Conservation (phyloP, 2,113 vertebrate species). For the Cephalopholis sonnerati region DNA sequence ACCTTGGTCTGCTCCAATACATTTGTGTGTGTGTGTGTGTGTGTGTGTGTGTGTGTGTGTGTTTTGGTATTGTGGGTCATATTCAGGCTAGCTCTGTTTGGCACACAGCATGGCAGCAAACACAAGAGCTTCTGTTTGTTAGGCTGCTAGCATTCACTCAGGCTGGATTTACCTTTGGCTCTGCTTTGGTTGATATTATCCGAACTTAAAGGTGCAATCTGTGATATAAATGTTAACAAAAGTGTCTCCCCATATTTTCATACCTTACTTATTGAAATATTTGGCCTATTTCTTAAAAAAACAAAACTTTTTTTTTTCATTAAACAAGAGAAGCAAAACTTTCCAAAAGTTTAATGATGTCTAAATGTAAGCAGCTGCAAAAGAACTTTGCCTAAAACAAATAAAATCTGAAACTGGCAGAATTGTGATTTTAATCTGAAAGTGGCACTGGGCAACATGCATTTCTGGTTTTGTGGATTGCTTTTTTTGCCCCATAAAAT, state of each 20-base stretch:
- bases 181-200: neutral
- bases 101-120: constrained; percentile 15
- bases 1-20: neutral
- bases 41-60: constrained; percentile 12
- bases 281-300: neutral
- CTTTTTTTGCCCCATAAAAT: neutral
- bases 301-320: neutral
- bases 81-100: constrained; percentile 17
- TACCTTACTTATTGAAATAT: neutral
- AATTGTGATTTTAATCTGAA: neutral
- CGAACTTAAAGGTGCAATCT: constrained; percentile 2
- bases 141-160: neutral
- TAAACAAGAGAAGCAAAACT: neutral
- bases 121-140: constrained; percentile 1
- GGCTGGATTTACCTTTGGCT: neutral
- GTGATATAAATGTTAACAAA: neutral
- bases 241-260: neutral
- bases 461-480: neutral
- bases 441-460: neutral
- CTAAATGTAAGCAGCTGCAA: neutral
- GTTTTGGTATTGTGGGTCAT: constrained; percentile 27
- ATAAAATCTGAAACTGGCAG: neutral
- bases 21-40: constrained; percentile 23
- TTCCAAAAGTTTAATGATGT: neutral
- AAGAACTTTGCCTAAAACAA: neutral